Base-by-base conservation (phyloP, 2,888 invertebrate genomes). In the Troides helena region DNA sequence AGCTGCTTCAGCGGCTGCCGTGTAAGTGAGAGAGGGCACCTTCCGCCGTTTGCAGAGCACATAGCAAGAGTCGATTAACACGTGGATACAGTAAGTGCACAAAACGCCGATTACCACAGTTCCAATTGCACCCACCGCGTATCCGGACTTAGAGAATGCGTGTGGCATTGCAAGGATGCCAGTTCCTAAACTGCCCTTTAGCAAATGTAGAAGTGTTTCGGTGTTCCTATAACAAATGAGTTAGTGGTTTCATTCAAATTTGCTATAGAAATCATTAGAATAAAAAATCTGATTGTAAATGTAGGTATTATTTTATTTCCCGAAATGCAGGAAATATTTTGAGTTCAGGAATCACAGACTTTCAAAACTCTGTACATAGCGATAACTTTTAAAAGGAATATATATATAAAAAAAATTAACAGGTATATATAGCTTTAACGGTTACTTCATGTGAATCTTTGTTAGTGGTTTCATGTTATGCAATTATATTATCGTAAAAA, bases 81-180 rank as follows among this genome's bases (percentile, higher is more conserved):
- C 93, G 83, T 98, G 97, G 88, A 99, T 98, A 83, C 99, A 99
- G 87, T 99, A 98, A 5, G 98, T 97, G 88, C 98, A 98, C 53
- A 99, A 94, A 36, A 96, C 85, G 0, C 98, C 99, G 76, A 99
- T 97, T 5, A 97, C 78, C 17, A 97, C 85, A 0, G 99, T 96
- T 10, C 97, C 97, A 25, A 97, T 88, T 1, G 95, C 83, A 14
- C 99, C 99, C 5, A 98, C 94, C 70, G 95, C 90, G 77, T 97
- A 95, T 2, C 98, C 98, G 0, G 98, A 94, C 83, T 98, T 95
- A 76, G 94, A 94, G 83, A 98, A 96, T 0, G 98, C 98, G 75
- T 95, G 94, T 0, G 98, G 98, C 96, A 98, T 97, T 6, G 98
- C 98, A 67, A 98, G 92, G 77, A 98, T 97, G 8, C 98, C 98